Evolutionary conservation across 1,140 invertebrate species (phyloP), one percentile per base, ranked within the genome.

Genomic region (Heliconius hewitsoni): DNA sequence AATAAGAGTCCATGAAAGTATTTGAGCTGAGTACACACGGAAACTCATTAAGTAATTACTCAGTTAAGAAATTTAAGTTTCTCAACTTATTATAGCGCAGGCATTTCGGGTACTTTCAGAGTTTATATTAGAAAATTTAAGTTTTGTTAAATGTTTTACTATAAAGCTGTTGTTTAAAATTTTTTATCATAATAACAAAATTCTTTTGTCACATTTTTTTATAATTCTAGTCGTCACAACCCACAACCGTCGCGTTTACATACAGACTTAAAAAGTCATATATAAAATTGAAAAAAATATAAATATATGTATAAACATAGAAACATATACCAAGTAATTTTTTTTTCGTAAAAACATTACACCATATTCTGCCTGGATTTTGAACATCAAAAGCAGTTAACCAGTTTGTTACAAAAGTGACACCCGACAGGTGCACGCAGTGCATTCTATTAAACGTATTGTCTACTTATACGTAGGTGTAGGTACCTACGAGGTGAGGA

Each of bases 31-130:
- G 73, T 81, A 74, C 72, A 74, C 74, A 77, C 74, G 72, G 66
- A 79, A 82, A 84, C 78, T 79, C 76, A 60, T 84, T 79, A 82
- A 80, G 78, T 84, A 82, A 84, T 84, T 82, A 82, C 79, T 78
- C 74, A 80, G 81, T 82, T 81, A 77, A 82, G 83, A 74, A 81
- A 83, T 83, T 78, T 78, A 80, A 82, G 82, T 80, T 74, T 84
- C 76, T 70, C 70, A 84, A 82, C 81, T 82, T 76, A 52, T 52
- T 52, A 82, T 78, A 80, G 66, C 27, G 78, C 70, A 82, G 39
- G 80, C 78, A 79, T 80, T 83, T 82, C 74, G 74, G 81, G 77
- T 78, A 77, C 79, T 84, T 82, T 82, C 79, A 66, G 79, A 78
- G 77, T 78, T 81, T 79, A 81, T 80, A 76, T 83, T 72, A 76